Evolutionary conservation across 2,888 invertebrate genomes (phyloP).

Genomic region (Amphipoea oculea): DNA sequence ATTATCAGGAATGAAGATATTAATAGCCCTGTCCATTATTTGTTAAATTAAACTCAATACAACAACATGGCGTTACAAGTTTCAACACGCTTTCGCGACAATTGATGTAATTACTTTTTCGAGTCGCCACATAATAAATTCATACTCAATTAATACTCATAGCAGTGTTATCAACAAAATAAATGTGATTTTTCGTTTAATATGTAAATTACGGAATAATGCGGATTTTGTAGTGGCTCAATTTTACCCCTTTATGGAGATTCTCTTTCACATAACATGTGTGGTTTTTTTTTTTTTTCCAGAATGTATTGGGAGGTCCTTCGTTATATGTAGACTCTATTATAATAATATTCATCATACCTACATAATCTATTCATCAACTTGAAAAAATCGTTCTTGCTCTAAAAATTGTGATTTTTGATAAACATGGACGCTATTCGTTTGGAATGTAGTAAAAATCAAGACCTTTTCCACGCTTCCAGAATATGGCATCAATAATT

Average conservation of each 20-base stretch:
- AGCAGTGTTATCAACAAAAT: constrained; percentile 41
- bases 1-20: constrained; percentile 2
- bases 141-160: constrained; percentile 56
- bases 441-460: not conserved
- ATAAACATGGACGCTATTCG: not conserved
- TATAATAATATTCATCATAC: not conserved
- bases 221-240: constrained; percentile 20
- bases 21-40: not conserved
- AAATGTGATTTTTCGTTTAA: constrained; percentile 61
- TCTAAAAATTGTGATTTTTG: not conserved
- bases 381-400: not conserved
- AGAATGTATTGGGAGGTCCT: not conserved
- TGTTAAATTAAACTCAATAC: not conserved
- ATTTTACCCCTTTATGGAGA: constrained; percentile 19
- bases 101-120: constrained; percentile 52
- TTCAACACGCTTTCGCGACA: constrained; percentile 8
- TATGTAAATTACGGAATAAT: constrained; percentile 61
- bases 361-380: not conserved
- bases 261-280: not conserved
- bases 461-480: not conserved
- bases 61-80: constrained; percentile 6
- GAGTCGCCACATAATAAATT: constrained; percentile 53
- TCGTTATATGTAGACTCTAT: not conserved
- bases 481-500: not conserved
- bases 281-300: not conserved